Evolutionary conservation across 37 sponge, comb jelly and placozoan species (phyloP), one percentile per base, ranked within the genome.

Genomic region (Dysidea cf. avara): DNA sequence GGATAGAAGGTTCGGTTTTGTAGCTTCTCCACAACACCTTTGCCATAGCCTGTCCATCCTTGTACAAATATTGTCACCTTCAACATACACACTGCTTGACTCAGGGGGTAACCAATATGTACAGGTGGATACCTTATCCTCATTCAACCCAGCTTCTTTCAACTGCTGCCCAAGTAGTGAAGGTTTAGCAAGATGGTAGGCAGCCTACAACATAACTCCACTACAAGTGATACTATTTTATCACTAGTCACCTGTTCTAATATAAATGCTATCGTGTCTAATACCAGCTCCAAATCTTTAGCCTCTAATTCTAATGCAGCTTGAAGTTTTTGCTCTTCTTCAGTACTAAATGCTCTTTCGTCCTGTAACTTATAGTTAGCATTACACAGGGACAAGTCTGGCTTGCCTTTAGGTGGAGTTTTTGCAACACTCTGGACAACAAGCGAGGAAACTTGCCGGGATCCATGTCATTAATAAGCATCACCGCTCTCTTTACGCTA

Each of bases 401-500:
- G 0, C 76, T 2, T 63, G 88, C 94, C 77, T 83, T 79, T 37
- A 93, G 31, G 64, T 93, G 94, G 7, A 93, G 54, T 53, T 84
- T 93, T 51, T 88, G 94, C 24, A 92, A 31, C 21, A 88, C 66
- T 63, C 93, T 66, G 32, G 78, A 12, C 34, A 92, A 37, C 9
- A 92, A 20, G n/a, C 64, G 72, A 39, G 75, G 58, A 48, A 82
- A 92, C 24, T 61, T 83, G 1, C 51, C 66, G 25, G 47, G 18
- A 21, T 87, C 89, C 56, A 84, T 60, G 3, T 54, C 68, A 56
- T 87, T 92, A 28, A 92, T 84, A 24, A 92, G 76, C 14, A 22
- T 35, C 9, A 82, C 83, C 7, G 93, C 93, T 39, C 79, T 76
- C 76, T 92, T 92, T 28, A 92, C 48, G 53, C 93, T 92, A 39